Percentiles rank a stretch among this genome's conserved stretches.
These are phyloP conservation scores for Pachyramphus minor DNA, from an alignment of 2,113 vertebrate species.

Conservation along the genomic window DNA sequence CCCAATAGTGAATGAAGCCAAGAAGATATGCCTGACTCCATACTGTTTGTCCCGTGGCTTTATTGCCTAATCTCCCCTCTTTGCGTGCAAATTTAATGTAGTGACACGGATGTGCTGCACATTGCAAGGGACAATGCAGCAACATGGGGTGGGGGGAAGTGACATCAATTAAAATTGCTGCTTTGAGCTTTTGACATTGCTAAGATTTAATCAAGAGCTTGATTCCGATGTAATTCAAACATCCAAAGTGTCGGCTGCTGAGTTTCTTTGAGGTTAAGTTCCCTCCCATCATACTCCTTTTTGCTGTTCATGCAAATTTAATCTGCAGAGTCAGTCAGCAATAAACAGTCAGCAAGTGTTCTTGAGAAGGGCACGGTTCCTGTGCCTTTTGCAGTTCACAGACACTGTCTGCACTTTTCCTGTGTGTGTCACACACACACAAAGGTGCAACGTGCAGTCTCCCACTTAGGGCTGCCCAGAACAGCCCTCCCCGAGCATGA, in stretches of 20 bases:
- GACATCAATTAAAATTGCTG: conserved; percentile 22
- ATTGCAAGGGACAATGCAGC: background rate
- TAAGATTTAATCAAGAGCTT: conserved; percentile 33
- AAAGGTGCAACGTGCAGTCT: background rate
- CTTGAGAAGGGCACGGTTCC: background rate
- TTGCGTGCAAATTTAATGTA: background rate
- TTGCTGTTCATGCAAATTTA: conserved; percentile 30
- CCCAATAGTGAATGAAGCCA: background rate
- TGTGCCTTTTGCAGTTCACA: background rate
- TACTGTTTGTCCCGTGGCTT: background rate
- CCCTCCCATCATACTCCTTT: background rate
- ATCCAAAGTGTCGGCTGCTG: background rate
- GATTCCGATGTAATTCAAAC: conserved; percentile 24
- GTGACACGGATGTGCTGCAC: background rate
- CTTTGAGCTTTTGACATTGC: conserved; percentile 29
- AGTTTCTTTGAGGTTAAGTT: conserved; percentile 13
- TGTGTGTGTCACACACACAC: background rate
- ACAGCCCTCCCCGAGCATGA: background rate
- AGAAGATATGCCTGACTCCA: background rate
- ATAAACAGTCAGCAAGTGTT: background rate
- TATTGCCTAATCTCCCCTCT: background rate
- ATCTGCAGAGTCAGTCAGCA: conserved; percentile 19
- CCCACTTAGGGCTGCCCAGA: background rate
- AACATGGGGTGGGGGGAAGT: background rate
- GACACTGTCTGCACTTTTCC: background rate